A percentile compares a stretch with the other conserved stretches of the same genome.
Conservation (phyloP, 2,888 invertebrate species). For the Eupithecia exiguata region DNA sequence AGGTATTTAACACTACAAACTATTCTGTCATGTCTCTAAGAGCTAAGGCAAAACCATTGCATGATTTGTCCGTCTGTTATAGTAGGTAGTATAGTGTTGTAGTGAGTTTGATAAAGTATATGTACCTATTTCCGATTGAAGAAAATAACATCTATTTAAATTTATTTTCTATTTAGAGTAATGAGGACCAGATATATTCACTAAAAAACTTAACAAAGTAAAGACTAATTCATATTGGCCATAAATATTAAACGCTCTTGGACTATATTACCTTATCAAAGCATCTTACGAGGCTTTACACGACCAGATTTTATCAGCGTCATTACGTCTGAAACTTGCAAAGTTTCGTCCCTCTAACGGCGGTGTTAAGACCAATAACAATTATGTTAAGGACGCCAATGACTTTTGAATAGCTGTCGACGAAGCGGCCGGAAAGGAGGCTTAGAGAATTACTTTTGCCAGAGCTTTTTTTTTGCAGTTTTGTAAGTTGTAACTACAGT, state of each 20-base stretch:
- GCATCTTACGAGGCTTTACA: constrained; percentile 4
- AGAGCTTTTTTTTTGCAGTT: not conserved
- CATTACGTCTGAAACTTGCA: constrained; percentile 21
- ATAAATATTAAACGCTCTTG: not conserved
- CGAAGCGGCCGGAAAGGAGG: constrained; percentile 15
- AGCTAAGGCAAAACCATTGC: not conserved
- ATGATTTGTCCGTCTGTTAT: not conserved
- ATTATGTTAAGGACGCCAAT: constrained; percentile 29
- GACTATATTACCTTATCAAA: constrained; percentile 1
- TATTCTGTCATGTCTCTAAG: not conserved
- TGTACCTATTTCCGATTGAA: not conserved
- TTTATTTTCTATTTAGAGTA: no score
- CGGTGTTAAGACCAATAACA: constrained; percentile 29
- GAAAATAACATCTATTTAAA: no score
- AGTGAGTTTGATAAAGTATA: not conserved
- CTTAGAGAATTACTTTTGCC: constrained; percentile 2
- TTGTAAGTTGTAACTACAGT: not conserved
- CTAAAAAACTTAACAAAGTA: not conserved
- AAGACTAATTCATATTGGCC: not conserved
- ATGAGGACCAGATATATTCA: not conserved
- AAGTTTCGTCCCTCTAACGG: constrained; percentile 22
- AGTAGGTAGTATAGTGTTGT: not conserved
- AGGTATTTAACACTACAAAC: not conserved
- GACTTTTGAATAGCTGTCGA: constrained; percentile 40
- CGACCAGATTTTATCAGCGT: constrained; percentile 23